Percentiles rank a stretch among this genome's conserved stretches.
Evolutionary conservation across 2,113 vertebrate genomes (phyloP).

Genomic region (Mus pahari): DNA sequence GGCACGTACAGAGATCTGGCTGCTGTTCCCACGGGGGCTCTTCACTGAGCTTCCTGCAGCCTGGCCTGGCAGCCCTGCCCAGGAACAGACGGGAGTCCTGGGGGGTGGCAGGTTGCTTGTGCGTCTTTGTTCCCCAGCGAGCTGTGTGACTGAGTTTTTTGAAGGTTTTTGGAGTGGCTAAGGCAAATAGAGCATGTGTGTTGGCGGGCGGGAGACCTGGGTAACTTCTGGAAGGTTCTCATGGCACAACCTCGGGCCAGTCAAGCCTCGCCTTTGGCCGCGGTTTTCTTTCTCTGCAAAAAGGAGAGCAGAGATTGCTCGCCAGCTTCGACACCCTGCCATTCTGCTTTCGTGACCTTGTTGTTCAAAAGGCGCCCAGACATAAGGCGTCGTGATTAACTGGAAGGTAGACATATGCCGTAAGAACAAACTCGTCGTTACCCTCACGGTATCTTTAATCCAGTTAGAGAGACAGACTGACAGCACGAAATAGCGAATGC

Average conservation of each 20-base stretch:
- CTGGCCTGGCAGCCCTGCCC: constrained; percentile 39
- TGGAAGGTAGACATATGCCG: neutral
- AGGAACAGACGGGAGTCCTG: neutral
- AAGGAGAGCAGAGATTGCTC: neutral
- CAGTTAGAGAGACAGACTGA: constrained; percentile 67
- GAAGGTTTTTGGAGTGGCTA: neutral
- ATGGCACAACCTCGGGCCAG: neutral
- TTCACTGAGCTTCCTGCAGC: neutral
- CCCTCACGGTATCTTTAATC: constrained; percentile 37
- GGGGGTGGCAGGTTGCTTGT: neutral
- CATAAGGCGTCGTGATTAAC: neutral
- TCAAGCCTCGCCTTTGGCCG: constrained; percentile 17
- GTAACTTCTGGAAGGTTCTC: neutral
- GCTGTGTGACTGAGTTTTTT: neutral
- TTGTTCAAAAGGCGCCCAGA: constrained; percentile 6
- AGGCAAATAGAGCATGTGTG: neutral
- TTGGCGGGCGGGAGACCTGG: neutral
- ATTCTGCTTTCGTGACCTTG: neutral
- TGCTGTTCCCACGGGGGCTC: neutral
- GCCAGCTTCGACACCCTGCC: neutral
- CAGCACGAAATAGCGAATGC: constrained; percentile 37
- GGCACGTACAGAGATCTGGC: neutral
- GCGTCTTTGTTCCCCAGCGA: constrained; percentile 45
- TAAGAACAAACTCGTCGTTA: constrained; percentile 47
- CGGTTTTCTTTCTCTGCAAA: constrained; percentile 30